phyloP scores from a whole-genome alignment of 2,113 vertebrate genomes.

The Limanda limanda region DNA sequence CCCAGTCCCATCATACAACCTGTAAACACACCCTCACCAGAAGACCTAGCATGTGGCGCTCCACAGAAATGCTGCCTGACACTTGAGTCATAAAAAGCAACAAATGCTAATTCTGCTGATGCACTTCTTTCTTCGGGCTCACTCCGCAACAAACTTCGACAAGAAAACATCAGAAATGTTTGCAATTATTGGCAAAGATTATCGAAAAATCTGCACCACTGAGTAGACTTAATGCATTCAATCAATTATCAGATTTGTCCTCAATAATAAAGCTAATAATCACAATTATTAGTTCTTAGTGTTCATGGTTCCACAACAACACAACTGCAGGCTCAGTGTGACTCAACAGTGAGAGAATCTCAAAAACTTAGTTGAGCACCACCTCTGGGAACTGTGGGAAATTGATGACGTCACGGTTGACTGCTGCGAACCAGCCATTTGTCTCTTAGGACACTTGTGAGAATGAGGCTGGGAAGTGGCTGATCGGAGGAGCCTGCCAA shows the following conservation, averaged over 20 bases:
- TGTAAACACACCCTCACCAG: background rate
- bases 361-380: constrained; percentile 38
- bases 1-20: background rate
- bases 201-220: no score
- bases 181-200: no score
- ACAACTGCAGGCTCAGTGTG: constrained; percentile 13
- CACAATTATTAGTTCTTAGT: no score
- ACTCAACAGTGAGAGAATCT: constrained; percentile 33
- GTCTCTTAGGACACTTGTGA: constrained; percentile 17
- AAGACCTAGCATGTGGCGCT: background rate
- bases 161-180: background rate
- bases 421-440: constrained; percentile 36
- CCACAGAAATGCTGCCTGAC: background rate
- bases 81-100: background rate
- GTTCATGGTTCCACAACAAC: constrained; percentile 4
- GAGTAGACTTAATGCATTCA: background rate
- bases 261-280: background rate
- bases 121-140: background rate
- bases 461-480: constrained; percentile 26
- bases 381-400: constrained; percentile 59
- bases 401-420: constrained; percentile 33
- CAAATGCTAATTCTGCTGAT: background rate
- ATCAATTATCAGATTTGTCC: background rate
- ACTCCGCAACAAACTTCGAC: background rate
- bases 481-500: constrained; percentile 9